Conservation (phyloP, 2,888 invertebrate species). For the Germaria angustata region DNA sequence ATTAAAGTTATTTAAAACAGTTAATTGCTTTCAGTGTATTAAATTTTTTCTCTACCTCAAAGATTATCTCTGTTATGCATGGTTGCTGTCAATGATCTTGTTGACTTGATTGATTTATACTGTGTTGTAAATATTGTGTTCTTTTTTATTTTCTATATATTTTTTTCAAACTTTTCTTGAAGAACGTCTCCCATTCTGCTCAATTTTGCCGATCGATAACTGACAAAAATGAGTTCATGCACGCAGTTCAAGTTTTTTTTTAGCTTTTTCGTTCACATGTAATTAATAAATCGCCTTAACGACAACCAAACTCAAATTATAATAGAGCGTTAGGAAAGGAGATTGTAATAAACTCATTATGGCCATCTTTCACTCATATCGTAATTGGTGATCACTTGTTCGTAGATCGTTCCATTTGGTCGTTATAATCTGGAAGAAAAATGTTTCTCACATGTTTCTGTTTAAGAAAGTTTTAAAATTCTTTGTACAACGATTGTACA, state of each 20-base stretch:
- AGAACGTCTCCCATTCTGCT: not conserved
- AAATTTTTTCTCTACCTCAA: conserved; percentile 10
- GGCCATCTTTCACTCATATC: conserved; percentile 54
- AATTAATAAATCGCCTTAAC: conserved; percentile 73
- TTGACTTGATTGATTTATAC: conserved; percentile 78
- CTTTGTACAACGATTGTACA: not conserved
- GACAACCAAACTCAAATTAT: conserved; percentile 45
- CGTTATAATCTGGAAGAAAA: not conserved
- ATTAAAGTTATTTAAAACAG: no score
- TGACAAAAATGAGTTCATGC: conserved; percentile 49
- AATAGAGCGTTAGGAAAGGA: conserved; percentile 34
- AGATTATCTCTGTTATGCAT: conserved; percentile 66
- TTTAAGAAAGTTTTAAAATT: not conserved
- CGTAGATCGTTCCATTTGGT: conserved; percentile 4
- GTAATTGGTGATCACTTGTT: conserved; percentile 47
- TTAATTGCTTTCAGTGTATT: conserved; percentile 18
- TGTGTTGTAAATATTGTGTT: conserved; percentile 72
- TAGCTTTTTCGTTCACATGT: conserved; percentile 5
- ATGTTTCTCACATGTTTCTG: conserved; percentile 26
- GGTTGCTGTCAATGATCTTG: conserved; percentile 79
- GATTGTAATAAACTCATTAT: conserved; percentile 64
- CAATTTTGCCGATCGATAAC: conserved; percentile 31
- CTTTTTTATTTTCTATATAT: not conserved
- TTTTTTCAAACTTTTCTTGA: not conserved
- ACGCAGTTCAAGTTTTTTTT: not conserved